A percentile compares a stretch with the other conserved stretches of the same genome.
Conservation (phyloP, 2,797 vertebrate species). For the Rousettus madagascariensis region DNA sequence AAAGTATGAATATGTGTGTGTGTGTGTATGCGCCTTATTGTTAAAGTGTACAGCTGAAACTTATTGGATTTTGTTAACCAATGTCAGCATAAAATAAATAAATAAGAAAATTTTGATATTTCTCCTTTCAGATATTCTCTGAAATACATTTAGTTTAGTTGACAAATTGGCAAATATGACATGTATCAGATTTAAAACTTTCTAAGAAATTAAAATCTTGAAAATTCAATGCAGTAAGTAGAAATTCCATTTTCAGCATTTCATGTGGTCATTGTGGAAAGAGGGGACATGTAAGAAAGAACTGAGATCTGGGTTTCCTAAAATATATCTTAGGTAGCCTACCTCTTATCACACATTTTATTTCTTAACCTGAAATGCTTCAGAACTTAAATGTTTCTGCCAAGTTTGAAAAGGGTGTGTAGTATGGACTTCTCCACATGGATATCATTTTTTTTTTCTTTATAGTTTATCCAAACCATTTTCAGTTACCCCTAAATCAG, state of each 20-base stretch:
- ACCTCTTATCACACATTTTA: background rate
- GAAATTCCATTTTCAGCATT: background rate
- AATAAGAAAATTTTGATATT: background rate
- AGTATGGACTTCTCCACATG: background rate
- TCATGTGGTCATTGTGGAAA: background rate
- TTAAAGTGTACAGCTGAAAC: too few species aligned
- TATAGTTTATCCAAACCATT: background rate
- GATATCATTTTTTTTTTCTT: background rate
- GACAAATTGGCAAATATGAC: background rate
- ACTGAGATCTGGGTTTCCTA: background rate
- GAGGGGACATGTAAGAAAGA: background rate
- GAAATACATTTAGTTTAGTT: background rate
- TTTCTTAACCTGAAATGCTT: slow-evolving; percentile 29
- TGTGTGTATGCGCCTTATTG: too few species aligned
- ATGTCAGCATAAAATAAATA: too few species aligned
- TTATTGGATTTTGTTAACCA: too few species aligned
- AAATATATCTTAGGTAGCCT: background rate
- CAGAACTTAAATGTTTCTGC: background rate
- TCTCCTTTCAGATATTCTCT: background rate
- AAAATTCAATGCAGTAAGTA: background rate
- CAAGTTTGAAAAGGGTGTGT: slow-evolving; percentile 16
- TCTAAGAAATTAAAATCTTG: slow-evolving; percentile 7
- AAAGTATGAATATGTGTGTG: too few species aligned
- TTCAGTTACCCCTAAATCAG: background rate
- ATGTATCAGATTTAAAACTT: background rate